Percentiles rank a stretch among this genome's conserved stretches.
phyloP scores from a whole-genome alignment of 2,888 invertebrate species.

The Callyntrura guangdongensis region DNA sequence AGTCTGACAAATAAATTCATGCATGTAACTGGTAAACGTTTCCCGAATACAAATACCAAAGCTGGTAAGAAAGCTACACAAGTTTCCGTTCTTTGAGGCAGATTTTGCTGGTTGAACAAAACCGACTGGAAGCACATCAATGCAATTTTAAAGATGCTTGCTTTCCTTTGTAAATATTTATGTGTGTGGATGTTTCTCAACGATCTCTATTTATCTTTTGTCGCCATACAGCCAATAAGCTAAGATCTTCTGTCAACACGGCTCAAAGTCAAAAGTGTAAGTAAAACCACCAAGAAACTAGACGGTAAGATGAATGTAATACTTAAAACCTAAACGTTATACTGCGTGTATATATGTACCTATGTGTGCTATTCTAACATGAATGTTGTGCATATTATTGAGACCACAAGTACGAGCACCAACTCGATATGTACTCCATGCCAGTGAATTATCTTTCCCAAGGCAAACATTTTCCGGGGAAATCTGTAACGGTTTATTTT shows the following conservation, averaged over 20 bases:
- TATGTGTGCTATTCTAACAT: too few species aligned
- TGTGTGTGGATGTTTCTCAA: constrained; percentile 30
- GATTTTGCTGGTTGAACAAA: background rate
- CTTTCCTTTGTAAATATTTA: constrained; percentile 54
- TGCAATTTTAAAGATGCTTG: constrained; percentile 38
- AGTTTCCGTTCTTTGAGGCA: background rate
- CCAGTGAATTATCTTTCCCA: background rate
- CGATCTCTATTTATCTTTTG: background rate
- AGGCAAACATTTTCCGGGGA: constrained; percentile 26
- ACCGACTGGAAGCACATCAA: constrained; percentile 35
- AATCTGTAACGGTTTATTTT: constrained; percentile 21
- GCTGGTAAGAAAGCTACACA: too few species aligned
- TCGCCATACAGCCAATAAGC: background rate
- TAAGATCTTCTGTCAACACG: background rate
- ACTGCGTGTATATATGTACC: too few species aligned
- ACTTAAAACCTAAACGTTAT: background rate
- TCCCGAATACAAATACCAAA: background rate
- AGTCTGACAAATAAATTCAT: constrained; percentile 1
- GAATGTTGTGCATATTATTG: too few species aligned
- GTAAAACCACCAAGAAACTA: constrained; percentile 7
- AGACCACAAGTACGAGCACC: too few species aligned
- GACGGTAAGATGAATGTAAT: too few species aligned
- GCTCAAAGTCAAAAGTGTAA: background rate
- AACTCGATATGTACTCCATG: background rate
- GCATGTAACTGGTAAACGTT: background rate